Conservation (phyloP, 2,888 invertebrate species). For the Carabus problematicus region DNA sequence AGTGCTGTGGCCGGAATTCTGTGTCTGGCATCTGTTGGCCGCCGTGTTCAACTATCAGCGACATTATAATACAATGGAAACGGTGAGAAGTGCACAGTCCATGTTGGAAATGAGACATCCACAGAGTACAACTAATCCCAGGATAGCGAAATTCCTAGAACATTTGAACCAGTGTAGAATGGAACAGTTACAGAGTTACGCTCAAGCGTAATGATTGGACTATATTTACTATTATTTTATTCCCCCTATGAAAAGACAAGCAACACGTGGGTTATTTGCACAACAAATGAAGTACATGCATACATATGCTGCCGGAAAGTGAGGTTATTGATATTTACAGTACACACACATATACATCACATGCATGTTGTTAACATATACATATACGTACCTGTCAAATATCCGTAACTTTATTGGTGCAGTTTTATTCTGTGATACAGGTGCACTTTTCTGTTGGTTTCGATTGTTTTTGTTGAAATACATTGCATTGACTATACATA, state of each 20-base stretch:
- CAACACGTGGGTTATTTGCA: conserved; percentile 33
- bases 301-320: not conserved
- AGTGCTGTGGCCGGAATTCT: conserved; percentile 96
- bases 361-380: not conserved
- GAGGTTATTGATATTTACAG: not conserved
- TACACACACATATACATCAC: conserved; percentile 2
- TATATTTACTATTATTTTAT: conserved; percentile 21
- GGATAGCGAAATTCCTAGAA: conserved; percentile 58
- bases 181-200: conserved; percentile 50
- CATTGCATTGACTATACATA: too few species aligned
- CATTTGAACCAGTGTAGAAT: conserved; percentile 58
- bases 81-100: conserved; percentile 41
- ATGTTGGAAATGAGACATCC: conserved; percentile 12
- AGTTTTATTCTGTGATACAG: conserved; percentile 16
- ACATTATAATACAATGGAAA: conserved; percentile 53
- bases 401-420: conserved; percentile 3
- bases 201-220: conserved; percentile 44
- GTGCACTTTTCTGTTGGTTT: conserved; percentile 1
- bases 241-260: too few species aligned
- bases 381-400: not conserved
- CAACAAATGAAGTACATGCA: conserved; percentile 14
- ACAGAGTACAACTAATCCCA: conserved; percentile 45
- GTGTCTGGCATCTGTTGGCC: conserved; percentile 86
- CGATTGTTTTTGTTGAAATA: not conserved
- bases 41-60: conserved; percentile 90